phyloP scores from a whole-genome alignment of 2,888 invertebrate species.

The Synergus gifuensis region DNA sequence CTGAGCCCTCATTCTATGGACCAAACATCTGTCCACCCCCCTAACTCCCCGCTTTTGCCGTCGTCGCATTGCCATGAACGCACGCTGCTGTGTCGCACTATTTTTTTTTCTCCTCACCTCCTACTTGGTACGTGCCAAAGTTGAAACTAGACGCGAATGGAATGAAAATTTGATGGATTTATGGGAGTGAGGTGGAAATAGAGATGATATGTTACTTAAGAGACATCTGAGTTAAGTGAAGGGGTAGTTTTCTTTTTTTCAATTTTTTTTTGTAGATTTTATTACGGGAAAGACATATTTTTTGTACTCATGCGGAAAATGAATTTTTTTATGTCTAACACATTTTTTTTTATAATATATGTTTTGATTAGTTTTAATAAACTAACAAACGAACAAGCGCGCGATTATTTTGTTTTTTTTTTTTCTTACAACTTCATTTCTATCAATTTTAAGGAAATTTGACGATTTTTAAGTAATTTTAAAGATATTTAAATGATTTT shows the following conservation, averaged over 20 bases:
- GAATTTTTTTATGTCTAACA: too few species aligned
- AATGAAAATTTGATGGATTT: constrained; percentile 40
- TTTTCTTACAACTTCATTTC: too few species aligned
- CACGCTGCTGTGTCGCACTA: constrained; percentile 51
- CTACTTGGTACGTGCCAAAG: constrained; percentile 26
- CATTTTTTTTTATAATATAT: too few species aligned
- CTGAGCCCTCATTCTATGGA: constrained; percentile 71
- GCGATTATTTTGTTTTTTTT: too few species aligned
- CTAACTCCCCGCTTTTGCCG: constrained; percentile 51
- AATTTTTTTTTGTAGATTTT: too few species aligned
- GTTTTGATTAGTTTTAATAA: too few species aligned
- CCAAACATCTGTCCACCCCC: constrained; percentile 75
- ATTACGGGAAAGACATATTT: too few species aligned
- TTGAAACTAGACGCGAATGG: constrained; percentile 28
- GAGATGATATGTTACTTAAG: background rate
- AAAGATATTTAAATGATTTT: too few species aligned
- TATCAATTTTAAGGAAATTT: too few species aligned
- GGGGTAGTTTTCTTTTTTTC: background rate
- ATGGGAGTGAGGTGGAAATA: constrained; percentile 27
- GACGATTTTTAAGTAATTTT: too few species aligned
- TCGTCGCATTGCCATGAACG: constrained; percentile 53
- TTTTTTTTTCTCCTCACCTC: constrained; percentile 44
- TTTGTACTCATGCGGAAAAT: too few species aligned
- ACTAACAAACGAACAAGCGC: too few species aligned
- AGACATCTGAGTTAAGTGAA: background rate